A percentile compares a stretch with the other conserved stretches of the same genome.
Conservation (phyloP, 2,113 vertebrate genomes). For the Rhinolophus ferrumequinum region DNA sequence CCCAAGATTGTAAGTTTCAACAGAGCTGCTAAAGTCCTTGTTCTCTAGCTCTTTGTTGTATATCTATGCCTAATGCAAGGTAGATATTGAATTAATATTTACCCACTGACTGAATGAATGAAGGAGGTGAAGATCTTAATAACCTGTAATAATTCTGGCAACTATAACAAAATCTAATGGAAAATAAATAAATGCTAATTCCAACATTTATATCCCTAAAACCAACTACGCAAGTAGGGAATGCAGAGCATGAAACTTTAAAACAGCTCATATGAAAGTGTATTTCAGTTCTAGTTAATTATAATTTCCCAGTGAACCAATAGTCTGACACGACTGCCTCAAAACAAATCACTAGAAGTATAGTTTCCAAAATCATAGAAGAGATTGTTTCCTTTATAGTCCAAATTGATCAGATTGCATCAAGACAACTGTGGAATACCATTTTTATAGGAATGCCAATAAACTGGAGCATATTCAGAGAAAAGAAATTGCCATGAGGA, state of each 20-base stretch:
- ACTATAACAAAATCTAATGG: background rate
- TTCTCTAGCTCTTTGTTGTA: background rate
- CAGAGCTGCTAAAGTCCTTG: background rate
- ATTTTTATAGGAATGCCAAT: constrained; percentile 29
- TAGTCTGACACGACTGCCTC: background rate
- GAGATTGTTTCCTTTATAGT: background rate
- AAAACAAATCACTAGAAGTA: background rate
- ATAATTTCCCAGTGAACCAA: background rate
- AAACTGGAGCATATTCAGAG: background rate
- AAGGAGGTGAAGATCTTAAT: background rate
- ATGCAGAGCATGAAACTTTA: background rate
- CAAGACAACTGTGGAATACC: background rate
- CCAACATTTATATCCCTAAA: background rate
- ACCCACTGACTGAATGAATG: background rate
- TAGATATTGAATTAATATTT: background rate
- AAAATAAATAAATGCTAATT: background rate
- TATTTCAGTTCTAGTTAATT: background rate
- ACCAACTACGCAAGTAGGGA: background rate
- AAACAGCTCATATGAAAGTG: background rate
- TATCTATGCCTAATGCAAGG: background rate
- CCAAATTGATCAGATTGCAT: background rate
- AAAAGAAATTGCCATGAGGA: background rate
- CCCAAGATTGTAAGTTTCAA: background rate
- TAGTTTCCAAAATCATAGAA: background rate
- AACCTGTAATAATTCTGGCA: background rate